phyloP scores from a whole-genome alignment of 2,797 vertebrate genomes.

The Tokudaia tokunoshimensis region DNA sequence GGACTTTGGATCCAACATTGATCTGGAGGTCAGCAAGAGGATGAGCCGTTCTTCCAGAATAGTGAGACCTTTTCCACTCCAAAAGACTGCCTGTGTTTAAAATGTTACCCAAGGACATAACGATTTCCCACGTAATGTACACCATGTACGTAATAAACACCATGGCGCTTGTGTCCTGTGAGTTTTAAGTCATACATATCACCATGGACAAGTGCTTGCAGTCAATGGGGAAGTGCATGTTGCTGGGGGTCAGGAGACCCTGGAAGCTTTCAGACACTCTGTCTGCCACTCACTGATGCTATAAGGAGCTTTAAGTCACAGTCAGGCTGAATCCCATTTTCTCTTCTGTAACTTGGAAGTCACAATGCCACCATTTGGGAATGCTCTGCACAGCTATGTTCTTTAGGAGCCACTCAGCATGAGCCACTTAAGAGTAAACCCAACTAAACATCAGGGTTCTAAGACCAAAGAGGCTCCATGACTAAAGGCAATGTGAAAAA shows the following conservation, averaged over 20 bases:
- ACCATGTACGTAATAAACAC: slow-evolving; percentile 78
- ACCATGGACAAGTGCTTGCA: slow-evolving; percentile 32
- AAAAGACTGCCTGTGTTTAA: slow-evolving; percentile 68
- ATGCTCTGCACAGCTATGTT: rapidly evolving
- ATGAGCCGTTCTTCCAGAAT: slow-evolving; percentile 15
- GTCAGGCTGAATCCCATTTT: not conserved
- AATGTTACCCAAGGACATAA: slow-evolving; percentile 71
- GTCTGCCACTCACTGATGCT: not conserved
- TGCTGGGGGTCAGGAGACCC: slow-evolving; percentile 53
- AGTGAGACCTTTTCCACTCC: slow-evolving; percentile 74
- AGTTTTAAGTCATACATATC: slow-evolving; percentile 74
- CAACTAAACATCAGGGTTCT: not conserved
- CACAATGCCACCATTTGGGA: not conserved
- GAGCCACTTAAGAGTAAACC: not conserved
- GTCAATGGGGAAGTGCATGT: not conserved
- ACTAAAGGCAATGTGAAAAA: not conserved
- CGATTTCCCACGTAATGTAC: slow-evolving; percentile 82
- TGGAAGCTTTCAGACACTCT: slow-evolving; percentile 55
- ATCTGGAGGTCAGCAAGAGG: slow-evolving; percentile 64
- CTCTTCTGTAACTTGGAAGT: not conserved
- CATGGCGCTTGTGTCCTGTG: slow-evolving; percentile 73
- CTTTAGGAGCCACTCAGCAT: not conserved
- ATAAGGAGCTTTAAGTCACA: not conserved
- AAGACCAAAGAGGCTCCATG: not conserved
- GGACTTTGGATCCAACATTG: slow-evolving; percentile 51